Conservation (phyloP, 2,113 vertebrate species). For the Planiliza haematocheilus region DNA sequence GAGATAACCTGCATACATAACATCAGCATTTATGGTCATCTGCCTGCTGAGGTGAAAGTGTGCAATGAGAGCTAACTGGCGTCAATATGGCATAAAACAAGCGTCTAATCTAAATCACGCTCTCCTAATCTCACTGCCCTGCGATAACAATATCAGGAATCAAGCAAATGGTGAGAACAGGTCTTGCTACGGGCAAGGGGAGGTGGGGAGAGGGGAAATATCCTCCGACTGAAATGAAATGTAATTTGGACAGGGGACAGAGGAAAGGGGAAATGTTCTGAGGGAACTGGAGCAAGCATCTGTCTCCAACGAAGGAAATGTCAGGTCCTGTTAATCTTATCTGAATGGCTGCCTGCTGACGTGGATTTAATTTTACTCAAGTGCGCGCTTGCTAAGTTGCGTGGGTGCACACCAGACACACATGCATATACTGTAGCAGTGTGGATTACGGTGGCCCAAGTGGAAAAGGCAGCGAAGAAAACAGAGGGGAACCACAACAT, state of each 20-base stretch:
- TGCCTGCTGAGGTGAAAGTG: slow-evolving; percentile 51
- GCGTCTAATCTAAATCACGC: slow-evolving; percentile 50
- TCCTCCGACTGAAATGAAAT: slow-evolving; percentile 61
- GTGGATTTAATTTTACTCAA: slow-evolving; percentile 79
- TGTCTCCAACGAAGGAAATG: slow-evolving; percentile 75
- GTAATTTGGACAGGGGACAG: slow-evolving; percentile 52
- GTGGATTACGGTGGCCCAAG: background rate
- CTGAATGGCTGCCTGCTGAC: slow-evolving; percentile 76
- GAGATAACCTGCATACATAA: slow-evolving; percentile 25
- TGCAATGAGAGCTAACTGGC: slow-evolving; percentile 52
- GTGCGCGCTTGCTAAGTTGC: slow-evolving; percentile 44
- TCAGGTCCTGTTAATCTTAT: slow-evolving; percentile 81
- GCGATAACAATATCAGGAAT: slow-evolving; percentile 64
- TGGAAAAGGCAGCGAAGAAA: background rate
- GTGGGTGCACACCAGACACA: slow-evolving; percentile 45
- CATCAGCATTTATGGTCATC: slow-evolving; percentile 47
- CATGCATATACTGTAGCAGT: slow-evolving; percentile 6
- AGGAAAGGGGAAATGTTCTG: slow-evolving; percentile 50
- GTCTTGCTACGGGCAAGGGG: slow-evolving; percentile 45
- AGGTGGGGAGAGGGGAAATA: slow-evolving; percentile 33
- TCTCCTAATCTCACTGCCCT: slow-evolving; percentile 48
- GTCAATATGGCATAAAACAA: slow-evolving; percentile 59
- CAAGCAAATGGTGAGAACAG: slow-evolving; percentile 58
- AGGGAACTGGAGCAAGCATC: slow-evolving; percentile 77
- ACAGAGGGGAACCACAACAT: too few relatives aligned